These are phyloP conservation scores for Orthonyx spaldingii DNA, from an alignment of 2,113 vertebrate genomes.

Conservation along the genomic window DNA sequence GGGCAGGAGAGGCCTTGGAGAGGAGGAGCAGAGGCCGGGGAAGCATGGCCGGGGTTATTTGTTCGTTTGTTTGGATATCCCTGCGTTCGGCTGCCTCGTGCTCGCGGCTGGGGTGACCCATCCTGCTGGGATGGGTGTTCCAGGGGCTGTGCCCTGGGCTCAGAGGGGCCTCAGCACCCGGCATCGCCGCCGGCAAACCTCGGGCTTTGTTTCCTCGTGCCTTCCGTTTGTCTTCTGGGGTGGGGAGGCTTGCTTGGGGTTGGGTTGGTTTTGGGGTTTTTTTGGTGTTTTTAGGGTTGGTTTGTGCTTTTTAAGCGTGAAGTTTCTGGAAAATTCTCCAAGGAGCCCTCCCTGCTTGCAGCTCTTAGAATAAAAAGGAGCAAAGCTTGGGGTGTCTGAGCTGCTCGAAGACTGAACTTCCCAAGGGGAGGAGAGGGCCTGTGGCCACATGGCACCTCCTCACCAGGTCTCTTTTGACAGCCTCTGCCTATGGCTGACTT, in stretches of 20 bases:
- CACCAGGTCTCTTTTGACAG: neutral
- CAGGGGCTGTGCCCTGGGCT: neutral
- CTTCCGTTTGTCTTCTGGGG: neutral
- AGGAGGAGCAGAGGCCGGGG: slow-evolving; percentile 30
- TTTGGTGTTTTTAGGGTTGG: neutral
- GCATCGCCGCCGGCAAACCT: neutral
- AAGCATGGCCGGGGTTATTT: slow-evolving; percentile 16
- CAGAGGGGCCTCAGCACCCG: neutral
- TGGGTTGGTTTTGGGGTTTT: neutral
- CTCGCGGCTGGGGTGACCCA: neutral
- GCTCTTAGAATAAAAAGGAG: neutral
- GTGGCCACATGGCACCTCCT: neutral
- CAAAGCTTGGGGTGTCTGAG: neutral
- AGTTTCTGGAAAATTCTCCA: slow-evolving; percentile 28
- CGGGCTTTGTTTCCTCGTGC: neutral
- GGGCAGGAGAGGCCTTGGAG: slow-evolving; percentile 18
- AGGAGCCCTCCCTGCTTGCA: neutral
- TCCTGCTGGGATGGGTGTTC: neutral
- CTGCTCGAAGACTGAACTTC: neutral
- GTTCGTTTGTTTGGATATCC: neutral
- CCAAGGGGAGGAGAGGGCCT: neutral
- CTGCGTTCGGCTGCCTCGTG: neutral
- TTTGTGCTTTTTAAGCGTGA: neutral
- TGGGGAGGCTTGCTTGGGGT: neutral
- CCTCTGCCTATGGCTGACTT: neutral